Conservation (phyloP, 2,113 vertebrate genomes). For the Saguinus midas region DNA sequence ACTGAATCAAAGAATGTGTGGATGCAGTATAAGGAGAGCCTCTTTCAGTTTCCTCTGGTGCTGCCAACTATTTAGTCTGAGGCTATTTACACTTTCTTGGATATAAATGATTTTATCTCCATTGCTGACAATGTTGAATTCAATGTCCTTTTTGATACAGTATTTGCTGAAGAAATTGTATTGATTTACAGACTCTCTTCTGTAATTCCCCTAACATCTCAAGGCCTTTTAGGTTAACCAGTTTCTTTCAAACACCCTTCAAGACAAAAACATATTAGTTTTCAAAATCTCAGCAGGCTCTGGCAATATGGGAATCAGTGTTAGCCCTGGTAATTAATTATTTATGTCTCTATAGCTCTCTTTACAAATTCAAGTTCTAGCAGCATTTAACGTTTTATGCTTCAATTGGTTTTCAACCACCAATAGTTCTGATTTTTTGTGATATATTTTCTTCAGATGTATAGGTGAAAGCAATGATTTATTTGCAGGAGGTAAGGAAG, state of each 20-base stretch:
- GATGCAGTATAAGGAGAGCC: neutral
- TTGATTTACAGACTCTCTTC: slow-evolving; percentile 73
- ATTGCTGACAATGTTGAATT: slow-evolving; percentile 77
- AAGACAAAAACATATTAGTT: slow-evolving; percentile 73
- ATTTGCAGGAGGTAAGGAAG: slow-evolving; percentile 69
- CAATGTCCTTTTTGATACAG: slow-evolving; percentile 73
- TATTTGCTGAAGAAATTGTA: slow-evolving; percentile 80
- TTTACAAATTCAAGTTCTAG: slow-evolving; percentile 51
- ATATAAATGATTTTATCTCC: slow-evolving; percentile 79
- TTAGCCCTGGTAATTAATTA: slow-evolving; percentile 71
- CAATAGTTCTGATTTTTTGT: slow-evolving; percentile 44
- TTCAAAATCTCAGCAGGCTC: slow-evolving; percentile 70
- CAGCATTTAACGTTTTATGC: slow-evolving; percentile 50
- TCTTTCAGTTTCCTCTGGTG: slow-evolving; percentile 67
- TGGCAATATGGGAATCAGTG: slow-evolving; percentile 48
- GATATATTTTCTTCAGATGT: slow-evolving; percentile 57
- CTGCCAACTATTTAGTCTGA: slow-evolving; percentile 58
- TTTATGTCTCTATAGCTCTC: slow-evolving; percentile 58
- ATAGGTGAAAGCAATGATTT: slow-evolving; percentile 74
- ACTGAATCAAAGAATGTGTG: slow-evolving; percentile 35
- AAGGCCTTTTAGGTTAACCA: slow-evolving; percentile 77
- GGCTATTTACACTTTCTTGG: slow-evolving; percentile 71
- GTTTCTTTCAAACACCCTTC: slow-evolving; percentile 77
- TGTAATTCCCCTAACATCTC: slow-evolving; percentile 74
- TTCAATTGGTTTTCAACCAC: slow-evolving; percentile 3